Base-by-base conservation (phyloP, 2,888 invertebrate species). In the Petrolisthes cinctipes region DNA sequence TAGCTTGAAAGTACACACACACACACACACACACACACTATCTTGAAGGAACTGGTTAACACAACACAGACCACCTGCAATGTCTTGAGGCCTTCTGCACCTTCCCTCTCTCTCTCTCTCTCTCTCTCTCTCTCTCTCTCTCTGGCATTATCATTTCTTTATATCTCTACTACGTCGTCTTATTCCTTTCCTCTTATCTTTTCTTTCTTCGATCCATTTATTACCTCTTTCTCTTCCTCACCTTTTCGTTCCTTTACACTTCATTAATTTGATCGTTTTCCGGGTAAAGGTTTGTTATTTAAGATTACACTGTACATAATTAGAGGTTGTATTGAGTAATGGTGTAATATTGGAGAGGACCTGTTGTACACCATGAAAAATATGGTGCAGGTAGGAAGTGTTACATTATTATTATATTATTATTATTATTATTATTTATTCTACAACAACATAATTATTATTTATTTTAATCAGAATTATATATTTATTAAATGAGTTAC, bases 171-270 rank as follows among this genome's bases (percentile, higher is more conserved):
- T 9, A 7, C 76, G 5, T 17, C 73, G 11, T 73, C 73, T 73
- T 23, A 7, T 23, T 73, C 73, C n/a, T 23, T n/a, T 23, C n/a
- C 73, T 73, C 20, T n/a, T 73, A 11, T 73, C 73, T 73, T 20
- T 73, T 20, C n/a, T 20, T 20, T 73, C 73, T 73, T 20, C n/a
- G 17, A 17, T 20, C n/a, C 73, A 17, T 20, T 73, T 20, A 17
- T 20, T 73, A 11, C n/a, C 73, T 73, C 73, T 73, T 20, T 73
- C 73, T 73, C 73, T 73, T 20, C n/a, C 76, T 2, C 76, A 79
- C 79, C 37, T 37, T 37, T 37, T 37, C 37, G 37, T 37, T 54
- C 61, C 4, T 61, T 61, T 17, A 61, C 61, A 61, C 61, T 17
- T 3, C 61, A 9, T 61, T 37, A 37, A 37, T 37, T 37, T 37